Base-by-base conservation (phyloP, 2,888 invertebrate species). In the Caenorhabditis panamensis region DNA sequence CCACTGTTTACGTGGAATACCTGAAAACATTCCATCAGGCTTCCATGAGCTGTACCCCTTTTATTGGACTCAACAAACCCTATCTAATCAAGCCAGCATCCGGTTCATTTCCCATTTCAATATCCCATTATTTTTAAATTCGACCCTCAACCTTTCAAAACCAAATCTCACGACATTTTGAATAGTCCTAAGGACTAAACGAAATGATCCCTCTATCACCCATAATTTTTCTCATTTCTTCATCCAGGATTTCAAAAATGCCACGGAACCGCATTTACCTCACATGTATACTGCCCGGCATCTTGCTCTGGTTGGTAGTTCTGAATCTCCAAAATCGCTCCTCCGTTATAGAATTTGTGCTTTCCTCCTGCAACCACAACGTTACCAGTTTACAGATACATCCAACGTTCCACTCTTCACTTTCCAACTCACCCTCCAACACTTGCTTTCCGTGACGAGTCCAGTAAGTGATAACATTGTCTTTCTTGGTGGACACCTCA, bases 261-360 rank as follows among this genome's bases (percentile, higher is more conserved):
- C 5, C 9, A 18, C 36, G 36, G 36, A 36, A 5, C 41, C 41
- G 13, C 41, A 16, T 41, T 28, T 49, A 86, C 86, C 58, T 77
- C 79, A 58, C 86, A 86, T 11, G 54, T 79, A 51, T 86, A 86
- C 37, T 83, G 83, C 0, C 86, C 86, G 5, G 83, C 82, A 56
- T 86, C 86, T 16, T 63, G 54, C 20, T 77, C 73, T 9, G 84
- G 82, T 47, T 84, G 78, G 66, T 82, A 86, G 47, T 79, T 76
- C 37, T 78, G 71, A 44, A 86, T 82, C 49, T 84, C 83, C 22
- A 86, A 54, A 71, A 86, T 82, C 1, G 83, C 67, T 13, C 82
- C 84, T 18, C 73, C 68, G 16, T 82, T 79, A 78, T 81, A 83
- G 41, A 83, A 77, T 20, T 78, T 80, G 61, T 77, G 71, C 18